A percentile compares a stretch with the other conserved stretches of the same genome.
Conservation (phyloP, 2,888 invertebrate genomes). For the Pheosia gnoma region DNA sequence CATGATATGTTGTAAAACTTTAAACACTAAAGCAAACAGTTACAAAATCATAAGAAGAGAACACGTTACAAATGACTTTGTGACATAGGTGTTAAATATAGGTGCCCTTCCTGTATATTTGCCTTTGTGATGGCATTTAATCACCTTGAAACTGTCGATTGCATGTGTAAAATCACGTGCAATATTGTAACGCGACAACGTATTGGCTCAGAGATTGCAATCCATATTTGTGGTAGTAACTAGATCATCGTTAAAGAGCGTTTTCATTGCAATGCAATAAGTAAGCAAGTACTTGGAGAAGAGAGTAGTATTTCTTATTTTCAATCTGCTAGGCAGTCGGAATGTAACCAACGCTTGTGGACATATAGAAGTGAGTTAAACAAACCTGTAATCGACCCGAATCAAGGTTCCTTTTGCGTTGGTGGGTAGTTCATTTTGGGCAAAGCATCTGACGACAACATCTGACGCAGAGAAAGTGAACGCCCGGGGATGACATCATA, state of each 20-base stretch:
- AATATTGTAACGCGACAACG: neutral
- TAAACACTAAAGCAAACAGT: constrained; percentile 10
- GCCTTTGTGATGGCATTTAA: neutral
- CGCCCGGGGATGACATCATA: too few relatives aligned
- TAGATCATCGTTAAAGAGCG: neutral
- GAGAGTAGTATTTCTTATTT: neutral
- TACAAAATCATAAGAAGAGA: constrained; percentile 15
- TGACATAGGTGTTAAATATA: constrained; percentile 8
- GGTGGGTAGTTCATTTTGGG: too few relatives aligned
- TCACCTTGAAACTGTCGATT: neutral
- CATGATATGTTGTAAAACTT: constrained; percentile 7
- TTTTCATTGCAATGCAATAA: too few relatives aligned
- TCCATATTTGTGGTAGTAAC: neutral
- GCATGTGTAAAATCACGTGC: constrained; percentile 2
- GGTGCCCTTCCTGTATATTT: constrained; percentile 7
- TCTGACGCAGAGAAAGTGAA: too few relatives aligned
- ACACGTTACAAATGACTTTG: constrained; percentile 17
- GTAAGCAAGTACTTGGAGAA: neutral
- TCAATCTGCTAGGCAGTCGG: too few relatives aligned
- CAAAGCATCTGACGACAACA: too few relatives aligned
- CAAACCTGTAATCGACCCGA: too few relatives aligned
- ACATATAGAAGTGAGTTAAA: too few relatives aligned
- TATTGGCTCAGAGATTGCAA: neutral
- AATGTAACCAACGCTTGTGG: too few relatives aligned
- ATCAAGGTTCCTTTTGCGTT: too few relatives aligned